phyloP scores from a whole-genome alignment of 2,888 invertebrate genomes.

The Dyspetes luteomarginatus region DNA sequence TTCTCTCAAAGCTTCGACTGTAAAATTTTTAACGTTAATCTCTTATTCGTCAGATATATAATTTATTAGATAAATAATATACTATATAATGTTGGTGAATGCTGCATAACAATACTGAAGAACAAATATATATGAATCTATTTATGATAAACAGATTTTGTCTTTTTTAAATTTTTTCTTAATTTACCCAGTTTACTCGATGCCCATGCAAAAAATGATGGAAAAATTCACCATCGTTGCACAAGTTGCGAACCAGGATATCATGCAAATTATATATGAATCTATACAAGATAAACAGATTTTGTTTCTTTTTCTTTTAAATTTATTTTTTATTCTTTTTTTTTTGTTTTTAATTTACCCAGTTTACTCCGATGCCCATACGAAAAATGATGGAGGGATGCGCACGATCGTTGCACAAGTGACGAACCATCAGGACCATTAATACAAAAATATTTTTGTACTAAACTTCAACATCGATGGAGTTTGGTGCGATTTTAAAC shows the following conservation, averaged over 20 bases:
- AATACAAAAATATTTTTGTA: neutral
- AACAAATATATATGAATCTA: slow-evolving; percentile 26
- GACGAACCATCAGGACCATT: neutral
- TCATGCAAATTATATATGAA: no score
- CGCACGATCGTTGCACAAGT: no score
- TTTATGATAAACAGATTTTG: slow-evolving; percentile 24
- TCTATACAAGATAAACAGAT: no score
- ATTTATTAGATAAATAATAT: no score
- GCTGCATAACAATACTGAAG: slow-evolving; percentile 22
- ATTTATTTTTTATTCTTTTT: no score
- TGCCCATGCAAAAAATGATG: neutral
- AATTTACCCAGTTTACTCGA: neutral
- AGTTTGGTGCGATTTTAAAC: neutral
- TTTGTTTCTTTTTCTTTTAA: no score
- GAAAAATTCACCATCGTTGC: neutral
- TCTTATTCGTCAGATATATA: slow-evolving; percentile 5
- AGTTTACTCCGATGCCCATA: no score
- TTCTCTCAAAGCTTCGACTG: slow-evolving; percentile 10
- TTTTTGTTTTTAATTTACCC: no score
- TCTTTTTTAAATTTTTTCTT: slow-evolving; percentile 3
- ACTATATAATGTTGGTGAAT: slow-evolving; percentile 30
- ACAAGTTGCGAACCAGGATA: no score
- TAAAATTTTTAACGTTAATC: neutral
- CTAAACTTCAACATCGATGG: slow-evolving; percentile 9
- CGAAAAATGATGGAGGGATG: no score